Evolutionary conservation across 2,797 vertebrate genomes (phyloP).

Genomic region (Pterois miles): DNA sequence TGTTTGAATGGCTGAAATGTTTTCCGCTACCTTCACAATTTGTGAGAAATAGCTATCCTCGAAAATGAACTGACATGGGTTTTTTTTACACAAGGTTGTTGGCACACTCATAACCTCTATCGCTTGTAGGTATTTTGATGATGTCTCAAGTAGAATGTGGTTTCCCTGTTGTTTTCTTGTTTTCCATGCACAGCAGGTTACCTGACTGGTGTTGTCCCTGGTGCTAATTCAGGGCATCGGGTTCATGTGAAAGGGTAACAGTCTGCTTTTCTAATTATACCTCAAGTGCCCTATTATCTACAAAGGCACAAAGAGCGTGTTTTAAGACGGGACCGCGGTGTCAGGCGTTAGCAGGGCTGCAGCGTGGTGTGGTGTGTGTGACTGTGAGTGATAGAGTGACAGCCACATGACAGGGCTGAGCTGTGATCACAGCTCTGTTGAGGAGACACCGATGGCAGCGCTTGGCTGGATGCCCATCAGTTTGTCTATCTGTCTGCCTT

Average conservation of each 20-base stretch:
- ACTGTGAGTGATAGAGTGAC: conserved; percentile 73
- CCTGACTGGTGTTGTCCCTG: conserved; percentile 11
- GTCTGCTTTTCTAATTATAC: conserved; percentile 27
- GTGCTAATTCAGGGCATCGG: conserved; percentile 22
- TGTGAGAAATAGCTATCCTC: conserved; percentile 44
- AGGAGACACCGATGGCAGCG: conserved; percentile 65
- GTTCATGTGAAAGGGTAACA: conserved; percentile 9
- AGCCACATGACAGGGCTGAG: conserved; percentile 77
- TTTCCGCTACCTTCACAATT: conserved; percentile 24
- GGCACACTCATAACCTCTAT: conserved; percentile 18
- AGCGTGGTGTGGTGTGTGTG: conserved; percentile 33
- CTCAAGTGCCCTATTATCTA: conserved; percentile 16
- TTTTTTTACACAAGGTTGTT: conserved; percentile 7
- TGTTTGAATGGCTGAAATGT: conserved; percentile 45
- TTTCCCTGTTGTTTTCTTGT: conserved; percentile 18
- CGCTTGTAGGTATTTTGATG: conserved; percentile 8
- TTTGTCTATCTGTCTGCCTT: conserved; percentile 68
- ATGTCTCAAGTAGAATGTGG: conserved; percentile 16
- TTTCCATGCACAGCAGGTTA: conserved; percentile 29
- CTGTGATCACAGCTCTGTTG: conserved; percentile 77
- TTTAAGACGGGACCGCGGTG: conserved; percentile 35
- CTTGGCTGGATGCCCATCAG: conserved; percentile 74
- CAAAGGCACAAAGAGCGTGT: conserved; percentile 33
- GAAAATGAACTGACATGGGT: conserved; percentile 29
- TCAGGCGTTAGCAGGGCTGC: conserved; percentile 27